Evolutionary conservation across 92 coral and sea anemone species (phyloP).

Genomic region (Micromussa lordhowensis): DNA sequence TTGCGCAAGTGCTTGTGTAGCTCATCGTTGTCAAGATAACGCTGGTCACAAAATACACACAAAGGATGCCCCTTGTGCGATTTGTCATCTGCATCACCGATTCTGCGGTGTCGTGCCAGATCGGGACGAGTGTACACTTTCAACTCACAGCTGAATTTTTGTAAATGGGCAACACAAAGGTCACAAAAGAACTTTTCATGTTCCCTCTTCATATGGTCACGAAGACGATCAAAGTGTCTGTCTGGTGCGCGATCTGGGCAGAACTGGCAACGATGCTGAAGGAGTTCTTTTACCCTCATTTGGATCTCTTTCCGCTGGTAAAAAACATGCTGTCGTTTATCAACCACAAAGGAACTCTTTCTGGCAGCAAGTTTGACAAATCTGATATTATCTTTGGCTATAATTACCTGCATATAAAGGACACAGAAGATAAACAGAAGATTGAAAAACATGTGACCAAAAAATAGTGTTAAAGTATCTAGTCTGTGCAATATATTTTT

Average conservation of each 20-base stretch:
- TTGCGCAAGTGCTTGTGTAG: constrained; percentile 88
- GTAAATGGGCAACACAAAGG: constrained; percentile 83
- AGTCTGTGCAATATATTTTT: too few species aligned
- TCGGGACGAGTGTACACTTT: constrained; percentile 80
- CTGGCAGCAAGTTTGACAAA: constrained; percentile 16
- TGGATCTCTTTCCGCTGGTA: constrained; percentile 74
- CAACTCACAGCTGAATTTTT: constrained; percentile 86
- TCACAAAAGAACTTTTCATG: constrained; percentile 82
- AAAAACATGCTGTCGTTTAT: constrained; percentile 67
- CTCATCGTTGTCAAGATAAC: constrained; percentile 93
- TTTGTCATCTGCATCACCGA: constrained; percentile 88
- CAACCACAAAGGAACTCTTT: constrained; percentile 21
- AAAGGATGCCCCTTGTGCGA: constrained; percentile 97
- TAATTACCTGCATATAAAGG: constrained; percentile 63
- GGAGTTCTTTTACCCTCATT: constrained; percentile 72
- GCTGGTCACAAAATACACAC: constrained; percentile 91
- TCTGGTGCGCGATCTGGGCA: constrained; percentile 72
- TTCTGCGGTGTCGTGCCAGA: constrained; percentile 86
- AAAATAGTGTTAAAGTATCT: too few species aligned
- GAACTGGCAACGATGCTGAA: constrained; percentile 77
- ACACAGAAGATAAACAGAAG: too few species aligned
- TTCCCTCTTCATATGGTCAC: constrained; percentile 74
- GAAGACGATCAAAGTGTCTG: constrained; percentile 66
- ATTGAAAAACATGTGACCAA: neutral
- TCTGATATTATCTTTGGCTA: constrained; percentile 60